Evolutionary conservation across 64 coral and sea anemone genomes (phyloP).

Genomic region (Montipora foliosa): DNA sequence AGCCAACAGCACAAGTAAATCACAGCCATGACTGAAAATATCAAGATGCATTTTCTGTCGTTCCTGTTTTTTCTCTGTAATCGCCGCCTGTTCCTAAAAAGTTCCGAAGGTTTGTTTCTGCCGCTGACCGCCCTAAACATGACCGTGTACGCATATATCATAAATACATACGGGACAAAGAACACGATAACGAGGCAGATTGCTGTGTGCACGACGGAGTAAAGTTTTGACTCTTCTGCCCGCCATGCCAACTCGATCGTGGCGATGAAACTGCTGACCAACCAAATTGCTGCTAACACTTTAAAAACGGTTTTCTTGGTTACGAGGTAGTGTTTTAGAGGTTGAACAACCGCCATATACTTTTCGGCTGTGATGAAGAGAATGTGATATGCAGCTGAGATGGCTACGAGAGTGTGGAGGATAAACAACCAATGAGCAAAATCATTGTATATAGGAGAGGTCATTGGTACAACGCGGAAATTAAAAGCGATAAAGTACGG

Average conservation of each 20-base stretch:
- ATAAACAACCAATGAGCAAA: neutral
- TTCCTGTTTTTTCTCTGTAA: neutral
- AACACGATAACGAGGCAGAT: slow-evolving; percentile 23
- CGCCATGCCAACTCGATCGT: neutral
- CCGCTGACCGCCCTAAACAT: slow-evolving; percentile 34
- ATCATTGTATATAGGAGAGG: too few relatives aligned
- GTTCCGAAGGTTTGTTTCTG: slow-evolving; percentile 1
- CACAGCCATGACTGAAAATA: slow-evolving; percentile 20
- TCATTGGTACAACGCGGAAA: neutral
- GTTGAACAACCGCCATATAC: slow-evolving; percentile 49
- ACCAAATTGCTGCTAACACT: slow-evolving; percentile 37
- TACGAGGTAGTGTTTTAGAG: slow-evolving; percentile 40
- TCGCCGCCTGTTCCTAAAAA: neutral
- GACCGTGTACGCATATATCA: slow-evolving; percentile 28
- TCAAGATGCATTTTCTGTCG: slow-evolving; percentile 32
- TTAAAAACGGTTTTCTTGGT: slow-evolving; percentile 34
- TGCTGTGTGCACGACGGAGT: neutral
- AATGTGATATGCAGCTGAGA: slow-evolving; percentile 61
- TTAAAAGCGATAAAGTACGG: slow-evolving; percentile 21
- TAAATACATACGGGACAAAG: slow-evolving; percentile 25
- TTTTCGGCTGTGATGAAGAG: slow-evolving; percentile 61
- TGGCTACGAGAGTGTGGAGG: neutral
- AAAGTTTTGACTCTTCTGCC: neutral
- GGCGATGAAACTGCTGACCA: neutral
- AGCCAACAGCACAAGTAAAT: slow-evolving; percentile 25